These are phyloP conservation scores for Octopus sinensis DNA, from an alignment of 1,140 invertebrate species.

Conservation along the genomic window DNA sequence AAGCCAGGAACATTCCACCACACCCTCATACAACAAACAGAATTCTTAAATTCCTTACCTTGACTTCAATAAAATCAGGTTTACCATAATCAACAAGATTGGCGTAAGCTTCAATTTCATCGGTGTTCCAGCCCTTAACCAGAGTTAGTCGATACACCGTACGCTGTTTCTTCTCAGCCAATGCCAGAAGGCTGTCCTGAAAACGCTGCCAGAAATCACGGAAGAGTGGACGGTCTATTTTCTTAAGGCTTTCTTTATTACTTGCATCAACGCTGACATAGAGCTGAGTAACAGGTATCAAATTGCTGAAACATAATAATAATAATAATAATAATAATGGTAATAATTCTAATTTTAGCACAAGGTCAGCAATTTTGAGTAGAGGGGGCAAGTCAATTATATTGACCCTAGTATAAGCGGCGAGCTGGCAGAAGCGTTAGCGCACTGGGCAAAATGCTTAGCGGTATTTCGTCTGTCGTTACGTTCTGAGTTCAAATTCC, in stretches of 20 bases:
- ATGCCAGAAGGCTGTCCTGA: conserved; percentile 62
- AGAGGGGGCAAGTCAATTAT: too few species aligned
- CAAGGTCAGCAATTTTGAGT: too few species aligned
- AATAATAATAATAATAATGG: neutral
- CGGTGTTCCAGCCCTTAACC: conserved; percentile 67
- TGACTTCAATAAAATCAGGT: conserved; percentile 70
- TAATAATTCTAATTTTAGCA: neutral
- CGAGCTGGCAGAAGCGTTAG: too few species aligned
- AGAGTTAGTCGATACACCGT: conserved; percentile 68
- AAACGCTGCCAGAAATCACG: conserved; percentile 68
- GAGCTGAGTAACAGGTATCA: conserved; percentile 66
- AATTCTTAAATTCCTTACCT: conserved; percentile 51
- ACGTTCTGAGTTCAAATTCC: too few species aligned
- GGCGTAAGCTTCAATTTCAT: conserved; percentile 66
- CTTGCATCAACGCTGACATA: conserved; percentile 69
- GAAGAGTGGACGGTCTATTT: conserved; percentile 67
- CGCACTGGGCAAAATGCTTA: too few species aligned
- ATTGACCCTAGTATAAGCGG: too few species aligned
- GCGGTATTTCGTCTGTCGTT: too few species aligned
- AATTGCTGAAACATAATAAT: conserved; percentile 44
- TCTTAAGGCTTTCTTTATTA: conserved; percentile 67
- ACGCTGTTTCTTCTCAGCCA: conserved; percentile 64
- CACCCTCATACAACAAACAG: too few species aligned
- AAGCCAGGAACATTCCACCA: too few species aligned
- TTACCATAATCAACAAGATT: conserved; percentile 63